Evolutionary conservation across 2,888 invertebrate species (phyloP).

Genomic region (Corythucha ciliata): DNA sequence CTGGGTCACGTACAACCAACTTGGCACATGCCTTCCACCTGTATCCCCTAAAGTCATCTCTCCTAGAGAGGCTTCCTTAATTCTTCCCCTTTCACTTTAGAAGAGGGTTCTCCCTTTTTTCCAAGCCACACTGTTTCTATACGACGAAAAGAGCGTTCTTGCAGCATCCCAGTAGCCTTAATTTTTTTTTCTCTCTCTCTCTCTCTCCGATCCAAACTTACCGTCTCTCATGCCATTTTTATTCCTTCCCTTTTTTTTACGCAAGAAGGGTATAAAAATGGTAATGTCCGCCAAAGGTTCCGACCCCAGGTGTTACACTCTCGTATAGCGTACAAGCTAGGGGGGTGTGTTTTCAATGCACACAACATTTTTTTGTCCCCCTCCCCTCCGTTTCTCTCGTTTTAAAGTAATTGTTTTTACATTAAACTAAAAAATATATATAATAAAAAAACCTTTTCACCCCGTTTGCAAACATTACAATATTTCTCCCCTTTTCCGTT

Average conservation of each 20-base stretch:
- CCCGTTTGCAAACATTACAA: no score
- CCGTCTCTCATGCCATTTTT: not conserved
- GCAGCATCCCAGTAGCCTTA: slow-evolving; percentile 10
- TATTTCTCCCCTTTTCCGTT: no score
- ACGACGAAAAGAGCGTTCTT: no score
- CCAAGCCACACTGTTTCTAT: no score
- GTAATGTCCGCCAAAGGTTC: slow-evolving; percentile 16
- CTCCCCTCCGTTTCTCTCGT: slow-evolving; percentile 4
- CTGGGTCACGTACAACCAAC: slow-evolving; percentile 22
- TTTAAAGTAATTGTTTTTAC: no score
- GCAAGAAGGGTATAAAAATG: slow-evolving; percentile 20
- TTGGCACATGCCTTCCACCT: slow-evolving; percentile 27
- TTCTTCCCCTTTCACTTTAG: slow-evolving; percentile 28
- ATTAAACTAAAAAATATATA: no score
- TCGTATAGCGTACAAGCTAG: slow-evolving; percentile 23
- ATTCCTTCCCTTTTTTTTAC: slow-evolving; percentile 21
- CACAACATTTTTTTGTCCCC: not conserved
- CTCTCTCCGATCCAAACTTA: slow-evolving; percentile 26
- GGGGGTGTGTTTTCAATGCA: slow-evolving; percentile 14
- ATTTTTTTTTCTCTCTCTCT: slow-evolving; percentile 32
- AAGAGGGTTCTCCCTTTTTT: no score
- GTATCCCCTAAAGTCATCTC: no score
- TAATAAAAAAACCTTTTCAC: no score
- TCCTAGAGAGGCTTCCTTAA: not conserved
- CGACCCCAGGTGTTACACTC: slow-evolving; percentile 12